Base-by-base conservation (phyloP, 2,888 invertebrate species). In the Ommatoiulus sabulosus region DNA sequence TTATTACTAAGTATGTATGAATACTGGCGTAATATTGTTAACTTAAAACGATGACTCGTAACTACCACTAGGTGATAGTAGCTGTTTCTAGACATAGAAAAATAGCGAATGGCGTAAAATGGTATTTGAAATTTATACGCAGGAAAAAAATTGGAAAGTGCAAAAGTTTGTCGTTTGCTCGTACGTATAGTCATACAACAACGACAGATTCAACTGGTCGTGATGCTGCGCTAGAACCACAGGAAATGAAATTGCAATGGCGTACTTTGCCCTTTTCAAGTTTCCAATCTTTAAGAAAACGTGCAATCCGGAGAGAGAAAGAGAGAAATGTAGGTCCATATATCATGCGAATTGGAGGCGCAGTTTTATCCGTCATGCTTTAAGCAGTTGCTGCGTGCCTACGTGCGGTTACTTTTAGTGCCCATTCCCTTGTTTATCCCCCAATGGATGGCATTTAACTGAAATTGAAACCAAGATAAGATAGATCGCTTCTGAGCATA, bases 321-420 rank as follows among this genome's bases (percentile, higher is more conserved):
- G 57, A 17, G 15, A 57, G 57, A 57, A 57, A 57, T 5, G 57
- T 15, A 57, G 10, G 15, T 15, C 57, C 57, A 57, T 57, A 57
- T 57, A 57, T 57, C 57, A 57, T 57, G 57, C 57, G 57, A 12
- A 57, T 57, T 57, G 15, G 57, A 4, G 12, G 57, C 57, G 57
- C 57, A 57, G 17, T 57, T 57, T 57, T 17, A 12, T 57, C 4
- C 57, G 57, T 57, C 57, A 57, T 57, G 57, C 15, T 57, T 57
- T 5, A 12, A 57, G 57, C 57, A 57, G 57, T 57, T 57, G 57
- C 57, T 17, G 17, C 57, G 3, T 57, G 57, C 57, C 57, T 57
- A 57, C 57, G 57, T 57, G 57, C 57, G 57, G 57, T 57, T 57
- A 57, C 57, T 57, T 57, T 57, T 57, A 57, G 57, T 57, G 57